Evolutionary conservation across 2,113 vertebrate species (phyloP).

Genomic region (Clarias gariepinus): DNA sequence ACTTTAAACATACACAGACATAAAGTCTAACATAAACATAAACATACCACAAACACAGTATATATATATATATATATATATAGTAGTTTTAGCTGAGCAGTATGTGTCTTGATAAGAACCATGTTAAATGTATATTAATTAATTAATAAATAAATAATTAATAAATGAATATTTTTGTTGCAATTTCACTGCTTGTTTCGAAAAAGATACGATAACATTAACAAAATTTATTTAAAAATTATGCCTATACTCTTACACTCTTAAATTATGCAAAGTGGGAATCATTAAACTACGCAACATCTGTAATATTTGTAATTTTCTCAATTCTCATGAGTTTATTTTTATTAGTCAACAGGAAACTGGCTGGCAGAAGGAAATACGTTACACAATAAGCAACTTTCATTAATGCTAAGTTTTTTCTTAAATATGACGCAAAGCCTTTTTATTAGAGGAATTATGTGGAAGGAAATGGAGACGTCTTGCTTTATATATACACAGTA

Average conservation of each 20-base stretch:
- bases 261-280: not conserved
- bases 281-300: not conserved
- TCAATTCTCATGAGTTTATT: not conserved
- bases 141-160: no score
- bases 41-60: no score
- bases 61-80: no score
- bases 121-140: not conserved
- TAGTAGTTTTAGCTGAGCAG: not conserved
- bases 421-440: constrained; percentile 14
- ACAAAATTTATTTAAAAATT: not conserved
- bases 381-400: constrained; percentile 70
- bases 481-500: not conserved
- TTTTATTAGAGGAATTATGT: not conserved
- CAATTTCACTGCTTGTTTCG: not conserved
- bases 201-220: not conserved
- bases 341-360: constrained; percentile 58
- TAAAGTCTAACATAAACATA: no score
- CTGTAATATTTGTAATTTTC: not conserved
- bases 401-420: constrained; percentile 29
- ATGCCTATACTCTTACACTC: not conserved
- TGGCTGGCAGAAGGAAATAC: constrained; percentile 55
- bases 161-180: not conserved
- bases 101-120: not conserved
- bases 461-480: constrained; percentile 17
- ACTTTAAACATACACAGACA: not conserved